Evolutionary conservation across 2,888 invertebrate genomes (phyloP), one percentile per base, ranked within the genome.

Genomic region (Athrips mouffetella): DNA sequence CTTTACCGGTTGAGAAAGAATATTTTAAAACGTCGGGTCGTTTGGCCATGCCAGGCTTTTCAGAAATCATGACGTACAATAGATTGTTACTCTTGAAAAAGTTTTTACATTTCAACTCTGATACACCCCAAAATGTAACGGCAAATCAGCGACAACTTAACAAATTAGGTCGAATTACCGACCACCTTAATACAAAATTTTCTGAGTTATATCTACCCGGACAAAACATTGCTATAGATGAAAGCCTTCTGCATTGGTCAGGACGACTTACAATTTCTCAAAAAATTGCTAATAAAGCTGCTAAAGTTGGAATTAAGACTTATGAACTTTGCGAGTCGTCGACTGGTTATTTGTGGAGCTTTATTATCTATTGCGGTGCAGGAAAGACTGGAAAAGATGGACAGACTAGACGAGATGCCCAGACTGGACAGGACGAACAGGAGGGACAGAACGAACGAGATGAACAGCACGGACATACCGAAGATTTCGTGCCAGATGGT

Each of bases 211-310:
- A 62, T 48, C 44, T 40, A 10, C 59, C 59, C 13, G n/a, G 31
- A 2, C 62, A 62, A 49, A 52, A 63, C 18, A 61, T 63, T 42
- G 56, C 39, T 27, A 59, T 66, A 15, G 64, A 63, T 39, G 62
- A 66, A 27, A 60, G 57, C 0, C 62, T 62, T 2, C 42, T 65
- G 5, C 57, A 62, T 47, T 60, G 60, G 59, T 52, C 57, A 5
- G 59, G 59, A 1, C n/a, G 56, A 16, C 8, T 62, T 8, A 49
- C 44, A 8, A 60, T 63, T 8, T 51, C 54, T 13, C 60, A 62
- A 31, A 58, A 56, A 27, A 59, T 58, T 47, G 4, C 46, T 0
- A 21, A 55, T 1, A 62, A 60, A 29, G 60, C 57, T 1, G 57
- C 57, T 0, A 47, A 58, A 48, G 55, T 57, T 1, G 63, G 59